Conservation (phyloP, 2,888 invertebrate genomes). For the Villa cingulata region DNA sequence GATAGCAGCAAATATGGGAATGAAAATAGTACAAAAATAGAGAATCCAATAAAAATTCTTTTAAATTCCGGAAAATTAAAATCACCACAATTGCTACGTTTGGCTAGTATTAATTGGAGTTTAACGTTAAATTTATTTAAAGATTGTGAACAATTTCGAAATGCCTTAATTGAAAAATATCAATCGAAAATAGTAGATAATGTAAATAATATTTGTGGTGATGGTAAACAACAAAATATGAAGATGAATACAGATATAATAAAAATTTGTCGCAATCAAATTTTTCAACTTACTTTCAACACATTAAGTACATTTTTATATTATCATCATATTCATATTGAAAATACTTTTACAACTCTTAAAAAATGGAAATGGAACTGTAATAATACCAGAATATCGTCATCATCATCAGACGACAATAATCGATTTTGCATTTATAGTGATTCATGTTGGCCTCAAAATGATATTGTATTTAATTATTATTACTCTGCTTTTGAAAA, state of each 20-base stretch:
- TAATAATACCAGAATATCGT: not conserved
- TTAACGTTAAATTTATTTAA: conserved; percentile 30
- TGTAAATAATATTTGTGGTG: not conserved
- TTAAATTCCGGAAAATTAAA: not conserved
- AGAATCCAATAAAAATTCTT: not conserved
- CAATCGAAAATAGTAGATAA: conserved; percentile 17
- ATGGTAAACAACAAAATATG: not conserved
- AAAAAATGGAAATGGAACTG: not conserved
- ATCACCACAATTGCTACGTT: conserved; percentile 14
- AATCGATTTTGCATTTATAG: not conserved
- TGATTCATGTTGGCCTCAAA: not conserved
- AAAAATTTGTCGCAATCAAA: not conserved
- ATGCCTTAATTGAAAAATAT: conserved; percentile 27
- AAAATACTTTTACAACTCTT: not conserved
- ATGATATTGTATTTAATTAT: no score
- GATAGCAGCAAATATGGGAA: not conserved
- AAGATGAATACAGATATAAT: not conserved
- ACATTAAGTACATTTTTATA: conserved; percentile 28
- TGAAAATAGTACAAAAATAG: not conserved
- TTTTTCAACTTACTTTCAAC: conserved; percentile 12
- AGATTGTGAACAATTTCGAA: conserved; percentile 28
- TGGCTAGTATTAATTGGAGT: conserved; percentile 30
- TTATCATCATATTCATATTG: conserved; percentile 1
- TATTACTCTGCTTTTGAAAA: no score
- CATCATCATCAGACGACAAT: not conserved